These are phyloP conservation scores for Drosophila koepferae DNA, from an alignment of 2,888 invertebrate genomes.

Conservation along the genomic window DNA sequence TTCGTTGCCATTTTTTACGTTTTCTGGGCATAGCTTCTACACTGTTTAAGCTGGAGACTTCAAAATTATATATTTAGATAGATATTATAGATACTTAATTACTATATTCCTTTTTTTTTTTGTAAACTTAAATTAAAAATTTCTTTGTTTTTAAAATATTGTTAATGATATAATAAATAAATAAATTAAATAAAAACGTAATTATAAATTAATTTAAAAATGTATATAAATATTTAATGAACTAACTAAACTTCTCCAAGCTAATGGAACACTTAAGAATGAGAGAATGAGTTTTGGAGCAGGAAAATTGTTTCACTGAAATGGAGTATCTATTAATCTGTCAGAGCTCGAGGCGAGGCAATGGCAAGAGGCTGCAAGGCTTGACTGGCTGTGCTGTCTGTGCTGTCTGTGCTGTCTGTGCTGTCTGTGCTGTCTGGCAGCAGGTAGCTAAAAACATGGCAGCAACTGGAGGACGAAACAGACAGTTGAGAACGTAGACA, in stretches of 20 bases:
- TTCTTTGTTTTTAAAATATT: too few species aligned
- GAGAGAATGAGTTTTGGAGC: background rate
- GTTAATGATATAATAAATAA: too few species aligned
- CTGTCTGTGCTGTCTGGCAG: background rate
- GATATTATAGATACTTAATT: too few species aligned
- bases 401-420: background rate
- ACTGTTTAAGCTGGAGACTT: too few species aligned
- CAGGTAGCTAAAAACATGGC: background rate
- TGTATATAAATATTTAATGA: background rate
- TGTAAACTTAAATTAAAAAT: too few species aligned
- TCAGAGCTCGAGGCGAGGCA: slow-evolving; percentile 4
- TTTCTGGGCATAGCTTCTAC: too few species aligned
- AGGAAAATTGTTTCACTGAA: slow-evolving; percentile 2
- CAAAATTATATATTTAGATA: too few species aligned
- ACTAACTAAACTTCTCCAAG: background rate
- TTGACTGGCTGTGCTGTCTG: background rate
- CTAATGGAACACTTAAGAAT: background rate
- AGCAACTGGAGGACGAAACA: background rate
- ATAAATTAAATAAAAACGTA: too few species aligned
- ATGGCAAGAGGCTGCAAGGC: background rate
- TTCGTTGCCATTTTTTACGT: too few species aligned
- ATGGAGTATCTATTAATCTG: slow-evolving; percentile 34
- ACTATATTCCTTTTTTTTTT: too few species aligned
- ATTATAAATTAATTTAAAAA: background rate
- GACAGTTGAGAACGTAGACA: background rate